These are phyloP conservation scores for Pangasius larnaudii DNA, from an alignment of 2,797 vertebrate genomes.

Conservation along the genomic window DNA sequence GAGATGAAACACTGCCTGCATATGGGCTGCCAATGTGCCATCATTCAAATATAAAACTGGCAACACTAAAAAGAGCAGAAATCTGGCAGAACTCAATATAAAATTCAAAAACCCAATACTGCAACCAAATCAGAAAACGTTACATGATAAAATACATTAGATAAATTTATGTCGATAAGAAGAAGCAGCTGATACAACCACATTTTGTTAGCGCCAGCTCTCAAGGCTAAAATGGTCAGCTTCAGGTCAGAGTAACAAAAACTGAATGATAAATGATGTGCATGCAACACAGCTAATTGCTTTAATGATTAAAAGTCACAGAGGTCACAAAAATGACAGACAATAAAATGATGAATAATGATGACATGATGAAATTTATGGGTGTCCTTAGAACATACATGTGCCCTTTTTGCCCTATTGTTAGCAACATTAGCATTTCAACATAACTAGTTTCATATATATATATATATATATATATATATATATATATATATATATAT, in stretches of 20 bases:
- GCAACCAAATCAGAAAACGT: neutral
- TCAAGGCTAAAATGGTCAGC: neutral
- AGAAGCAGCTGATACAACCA: neutral
- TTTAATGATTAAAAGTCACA: neutral
- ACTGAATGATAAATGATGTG: neutral
- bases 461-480: too few relatives aligned
- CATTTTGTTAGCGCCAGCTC: neutral
- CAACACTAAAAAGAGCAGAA: neutral
- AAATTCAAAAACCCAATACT: neutral
- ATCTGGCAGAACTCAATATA: neutral
- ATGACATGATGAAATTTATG: neutral
- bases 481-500: too few relatives aligned
- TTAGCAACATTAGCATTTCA: neutral
- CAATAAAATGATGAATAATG: neutral
- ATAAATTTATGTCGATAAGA: neutral
- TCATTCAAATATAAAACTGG: slow-evolving; percentile 10
- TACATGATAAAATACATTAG: neutral
- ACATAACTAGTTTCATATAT: neutral
- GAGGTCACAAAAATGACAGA: neutral
- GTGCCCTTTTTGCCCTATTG: neutral
- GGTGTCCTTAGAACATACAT: neutral
- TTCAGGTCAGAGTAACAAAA: neutral
- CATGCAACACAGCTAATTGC: neutral
- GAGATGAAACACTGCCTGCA: neutral
- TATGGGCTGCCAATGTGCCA: neutral